Base-by-base conservation (phyloP, 2,113 vertebrate genomes). In the Lasiurus cinereus region DNA sequence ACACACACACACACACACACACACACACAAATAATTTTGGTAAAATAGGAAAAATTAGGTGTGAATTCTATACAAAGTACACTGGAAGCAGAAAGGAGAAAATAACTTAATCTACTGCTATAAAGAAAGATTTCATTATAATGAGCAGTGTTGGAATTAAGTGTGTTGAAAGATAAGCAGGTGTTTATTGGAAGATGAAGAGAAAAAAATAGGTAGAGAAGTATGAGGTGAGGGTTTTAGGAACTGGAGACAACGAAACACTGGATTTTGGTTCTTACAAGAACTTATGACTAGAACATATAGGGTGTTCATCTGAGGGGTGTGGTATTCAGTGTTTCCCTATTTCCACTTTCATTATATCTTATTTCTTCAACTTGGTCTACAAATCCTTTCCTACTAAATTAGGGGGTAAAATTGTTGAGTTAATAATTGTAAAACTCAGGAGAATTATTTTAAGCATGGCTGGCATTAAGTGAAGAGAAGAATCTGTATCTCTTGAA, bases 201-300 rank as follows among this genome's bases (percentile, higher is more conserved):
- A 93, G 69, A 80, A 70, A 39, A 83, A 88, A 91, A 80, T 24
- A 56, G 82, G 16, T 46, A n/a, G 48, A 77, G 52, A 74, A 78
- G 9, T 70, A 67, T 77, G 46, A 29, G 24, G 50, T 62, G 59
- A 22, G 54, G 13, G 12, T 9, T 54, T 39, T n/a, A 79, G 93
- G 79, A 92, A 18, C 43, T 80, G 16, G 15, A 76, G 27, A 24
- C 12, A 56, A 8, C 50, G 67, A 14, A 8, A 31, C 19, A 3
- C 21, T 94, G 52, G 33, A 8, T 54, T 79, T 87, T 67, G 24
- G 1, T 46, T 19, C 24, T 15, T 50, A 9, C 10, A 12, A 82
- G 16, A 78, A 54, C 15, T 43, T 72, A 11, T 15, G 31, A 31
- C 83, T 83, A 19, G 62, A 82, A 69, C 52, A 12, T 0, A 59